These are phyloP conservation scores for Spilosoma lubricipeda DNA, from an alignment of 2,888 invertebrate genomes.

Conservation along the genomic window DNA sequence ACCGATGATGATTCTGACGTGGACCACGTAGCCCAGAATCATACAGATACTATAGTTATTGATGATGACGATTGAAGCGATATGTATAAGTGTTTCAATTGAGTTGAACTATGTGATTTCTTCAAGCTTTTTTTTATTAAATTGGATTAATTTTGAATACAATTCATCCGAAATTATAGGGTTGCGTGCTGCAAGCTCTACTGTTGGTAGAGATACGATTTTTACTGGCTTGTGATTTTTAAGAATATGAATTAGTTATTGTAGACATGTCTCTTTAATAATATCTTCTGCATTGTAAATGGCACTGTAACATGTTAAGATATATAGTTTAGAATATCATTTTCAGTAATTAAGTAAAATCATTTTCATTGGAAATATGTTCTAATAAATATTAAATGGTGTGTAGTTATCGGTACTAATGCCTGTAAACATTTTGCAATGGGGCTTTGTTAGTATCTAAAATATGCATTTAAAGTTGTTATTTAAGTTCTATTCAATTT, in stretches of 20 bases:
- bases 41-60: slow-evolving; percentile 57
- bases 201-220: neutral
- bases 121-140: slow-evolving; percentile 4
- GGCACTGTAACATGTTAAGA: neutral
- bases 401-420: neutral
- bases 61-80: slow-evolving; percentile 60
- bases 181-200: neutral
- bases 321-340: neutral
- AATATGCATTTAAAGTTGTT: neutral
- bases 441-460: neutral
- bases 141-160: slow-evolving; percentile 1
- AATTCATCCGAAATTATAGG: neutral
- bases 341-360: slow-evolving; percentile 1
- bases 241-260: neutral
- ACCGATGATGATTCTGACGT: slow-evolving; percentile 69
- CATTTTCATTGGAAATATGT: neutral
- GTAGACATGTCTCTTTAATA: neutral
- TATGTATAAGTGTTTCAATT: slow-evolving; percentile 4
- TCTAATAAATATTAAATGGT: neutral
- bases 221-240: slow-evolving; percentile 1
- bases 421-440: neutral
- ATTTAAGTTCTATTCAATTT: neutral
- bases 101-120: slow-evolving; percentile 3
- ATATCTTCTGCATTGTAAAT: slow-evolving; percentile 12
- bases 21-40: slow-evolving; percentile 38